Percentiles rank a stretch among this genome's conserved stretches.
Evolutionary conservation across 2,888 invertebrate genomes (phyloP).

Genomic region (Andrena flavipes): DNA sequence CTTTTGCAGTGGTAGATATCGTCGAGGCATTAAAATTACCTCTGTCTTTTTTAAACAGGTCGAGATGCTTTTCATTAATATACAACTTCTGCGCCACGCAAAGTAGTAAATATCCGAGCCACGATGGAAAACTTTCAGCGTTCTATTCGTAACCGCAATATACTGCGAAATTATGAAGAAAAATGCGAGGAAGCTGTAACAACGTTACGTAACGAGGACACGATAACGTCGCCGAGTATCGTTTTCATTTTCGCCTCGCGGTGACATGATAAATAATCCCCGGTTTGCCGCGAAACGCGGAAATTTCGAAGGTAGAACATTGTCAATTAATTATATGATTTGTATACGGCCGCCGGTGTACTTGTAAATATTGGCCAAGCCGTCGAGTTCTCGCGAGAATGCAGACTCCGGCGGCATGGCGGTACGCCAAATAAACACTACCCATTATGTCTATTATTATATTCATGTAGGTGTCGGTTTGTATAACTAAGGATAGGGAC

Average conservation of each 20-base stretch:
- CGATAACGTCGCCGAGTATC: background rate
- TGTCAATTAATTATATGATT: constrained; percentile 63
- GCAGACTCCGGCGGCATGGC: constrained; percentile 56
- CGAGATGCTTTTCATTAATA: no score
- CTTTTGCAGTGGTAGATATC: no score
- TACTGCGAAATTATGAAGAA: background rate
- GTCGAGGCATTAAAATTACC: no score
- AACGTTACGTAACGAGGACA: constrained; percentile 30
- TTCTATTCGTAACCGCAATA: background rate
- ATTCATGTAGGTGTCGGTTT: constrained; percentile 64
- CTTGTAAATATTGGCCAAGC: constrained; percentile 62
- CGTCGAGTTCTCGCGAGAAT: constrained; percentile 38
- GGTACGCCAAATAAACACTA: constrained; percentile 64
- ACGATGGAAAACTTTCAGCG: background rate
- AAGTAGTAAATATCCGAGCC: no score
- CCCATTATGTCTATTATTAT: constrained; percentile 67
- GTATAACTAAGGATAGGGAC: constrained; percentile 57
- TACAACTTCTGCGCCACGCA: no score
- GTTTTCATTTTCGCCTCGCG: constrained; percentile 26
- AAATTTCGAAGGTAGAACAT: constrained; percentile 47
- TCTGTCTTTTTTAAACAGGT: no score
- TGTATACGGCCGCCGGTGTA: constrained; percentile 46
- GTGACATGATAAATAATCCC: constrained; percentile 40
- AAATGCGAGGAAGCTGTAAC: background rate
- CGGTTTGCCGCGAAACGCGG: constrained; percentile 37